Conservation (phyloP, 2,888 invertebrate genomes). For the Nemotelus pantherinus region DNA sequence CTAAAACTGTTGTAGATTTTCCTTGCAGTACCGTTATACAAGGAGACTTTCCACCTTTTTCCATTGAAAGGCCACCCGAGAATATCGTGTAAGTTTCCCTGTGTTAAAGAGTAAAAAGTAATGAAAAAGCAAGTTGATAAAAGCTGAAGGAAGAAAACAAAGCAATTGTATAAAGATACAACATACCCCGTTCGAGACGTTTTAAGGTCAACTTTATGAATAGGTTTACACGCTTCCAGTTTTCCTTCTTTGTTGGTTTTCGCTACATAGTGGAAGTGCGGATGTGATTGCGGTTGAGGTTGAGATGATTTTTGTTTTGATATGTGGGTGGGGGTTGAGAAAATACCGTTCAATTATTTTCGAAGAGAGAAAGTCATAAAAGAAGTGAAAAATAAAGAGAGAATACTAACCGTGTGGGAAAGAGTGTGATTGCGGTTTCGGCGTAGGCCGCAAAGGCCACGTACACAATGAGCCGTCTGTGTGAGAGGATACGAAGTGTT, state of each 20-base stretch:
- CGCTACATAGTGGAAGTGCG: constrained; percentile 68
- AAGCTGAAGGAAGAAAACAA: background rate
- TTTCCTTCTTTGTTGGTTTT: constrained; percentile 93
- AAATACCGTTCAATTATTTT: too few relatives aligned
- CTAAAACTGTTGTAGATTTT: constrained; percentile 95
- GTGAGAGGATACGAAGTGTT: constrained; percentile 96
- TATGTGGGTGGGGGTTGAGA: too few relatives aligned
- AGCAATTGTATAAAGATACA: constrained; percentile 9
- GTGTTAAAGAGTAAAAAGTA: constrained; percentile 57
- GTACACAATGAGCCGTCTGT: constrained; percentile 94
- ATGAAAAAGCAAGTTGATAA: background rate
- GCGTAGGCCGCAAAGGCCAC: constrained; percentile 83
- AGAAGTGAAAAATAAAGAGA: background rate
- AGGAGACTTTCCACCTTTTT: constrained; percentile 88
- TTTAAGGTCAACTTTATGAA: constrained; percentile 96
- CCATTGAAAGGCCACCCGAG: constrained; percentile 94
- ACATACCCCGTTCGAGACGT: constrained; percentile 83
- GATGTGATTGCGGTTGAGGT: background rate
- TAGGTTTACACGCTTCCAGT: constrained; percentile 92
- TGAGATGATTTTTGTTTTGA: background rate
- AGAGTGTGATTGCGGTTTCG: constrained; percentile 81
- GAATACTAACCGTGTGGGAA: constrained; percentile 88
- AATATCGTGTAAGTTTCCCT: constrained; percentile 96
- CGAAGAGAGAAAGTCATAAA: too few relatives aligned
- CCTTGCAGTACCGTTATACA: constrained; percentile 96